A percentile compares a stretch with the other conserved stretches of the same genome.
Conservation (phyloP, 2,888 invertebrate species). For the Maniola hyperantus region DNA sequence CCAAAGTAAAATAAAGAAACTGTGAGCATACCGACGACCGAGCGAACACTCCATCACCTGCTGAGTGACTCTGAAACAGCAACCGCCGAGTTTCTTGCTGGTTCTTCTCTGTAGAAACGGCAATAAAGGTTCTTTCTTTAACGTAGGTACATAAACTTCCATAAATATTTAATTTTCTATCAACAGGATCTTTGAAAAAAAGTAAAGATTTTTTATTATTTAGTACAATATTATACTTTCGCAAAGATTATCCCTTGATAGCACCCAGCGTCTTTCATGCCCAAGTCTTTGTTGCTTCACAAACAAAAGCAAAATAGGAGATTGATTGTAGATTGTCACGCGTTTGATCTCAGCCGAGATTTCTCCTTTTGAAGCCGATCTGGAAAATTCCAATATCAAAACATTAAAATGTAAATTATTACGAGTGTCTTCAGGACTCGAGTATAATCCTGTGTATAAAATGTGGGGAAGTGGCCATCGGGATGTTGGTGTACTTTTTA, state of each 20-base stretch:
- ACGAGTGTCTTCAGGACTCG: background rate
- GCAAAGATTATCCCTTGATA: background rate
- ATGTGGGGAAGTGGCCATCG: too few relatives aligned
- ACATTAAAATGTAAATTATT: conserved; percentile 23
- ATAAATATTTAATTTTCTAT: background rate
- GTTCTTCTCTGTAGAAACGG: too few relatives aligned
- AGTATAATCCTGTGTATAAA: background rate
- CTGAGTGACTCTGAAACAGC: too few relatives aligned
- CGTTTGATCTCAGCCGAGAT: conserved; percentile 27
- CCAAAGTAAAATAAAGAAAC: too few relatives aligned
- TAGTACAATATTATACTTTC: background rate
- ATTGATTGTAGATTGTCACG: conserved; percentile 23
- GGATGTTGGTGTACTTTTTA: too few relatives aligned
- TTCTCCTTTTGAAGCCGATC: conserved; percentile 34
- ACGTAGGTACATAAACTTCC: too few relatives aligned
- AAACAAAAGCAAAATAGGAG: conserved; percentile 19
- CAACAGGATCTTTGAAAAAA: too few relatives aligned
- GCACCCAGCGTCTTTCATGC: background rate
- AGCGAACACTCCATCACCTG: too few relatives aligned
- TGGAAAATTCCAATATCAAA: conserved; percentile 27
- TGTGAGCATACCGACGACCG: too few relatives aligned
- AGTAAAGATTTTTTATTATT: background rate
- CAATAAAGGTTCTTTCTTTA: too few relatives aligned
- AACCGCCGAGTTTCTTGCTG: too few relatives aligned
- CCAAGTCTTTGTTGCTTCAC: background rate